A percentile compares a stretch with the other conserved stretches of the same genome.
Evolutionary conservation across 2,888 invertebrate genomes (phyloP).

Genomic region (Beris morrisii): DNA sequence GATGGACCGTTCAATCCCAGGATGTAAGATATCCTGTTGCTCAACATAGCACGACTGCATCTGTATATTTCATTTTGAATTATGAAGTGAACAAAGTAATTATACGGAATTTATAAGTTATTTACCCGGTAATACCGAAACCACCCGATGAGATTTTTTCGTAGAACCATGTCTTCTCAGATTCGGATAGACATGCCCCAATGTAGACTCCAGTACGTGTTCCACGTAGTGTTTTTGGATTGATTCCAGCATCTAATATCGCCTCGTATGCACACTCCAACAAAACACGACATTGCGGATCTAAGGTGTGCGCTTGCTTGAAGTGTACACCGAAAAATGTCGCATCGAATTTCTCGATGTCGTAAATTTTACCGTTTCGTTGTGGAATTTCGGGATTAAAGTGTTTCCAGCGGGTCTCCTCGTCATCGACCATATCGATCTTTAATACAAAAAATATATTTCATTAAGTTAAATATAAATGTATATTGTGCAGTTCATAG

Average conservation of each 20-base stretch:
- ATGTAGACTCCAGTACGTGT: conserved; percentile 73
- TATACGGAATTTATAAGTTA: background rate
- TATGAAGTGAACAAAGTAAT: too few relatives aligned
- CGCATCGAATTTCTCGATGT: conserved; percentile 74
- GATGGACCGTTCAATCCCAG: conserved; percentile 89
- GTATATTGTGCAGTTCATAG: too few relatives aligned
- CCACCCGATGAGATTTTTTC: conserved; percentile 64
- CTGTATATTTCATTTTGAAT: conserved; percentile 52
- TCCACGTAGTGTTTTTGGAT: conserved; percentile 68
- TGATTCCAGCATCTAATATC: conserved; percentile 72
- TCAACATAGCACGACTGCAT: conserved; percentile 88
- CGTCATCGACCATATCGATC: conserved; percentile 82
- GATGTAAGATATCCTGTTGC: conserved; percentile 87
- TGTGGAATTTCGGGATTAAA: conserved; percentile 75
- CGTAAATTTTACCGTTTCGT: conserved; percentile 70
- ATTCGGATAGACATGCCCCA: conserved; percentile 72
- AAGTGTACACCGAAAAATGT: conserved; percentile 75
- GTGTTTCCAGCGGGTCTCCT: conserved; percentile 74
- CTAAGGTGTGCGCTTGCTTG: conserved; percentile 75
- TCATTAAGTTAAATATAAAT: too few relatives aligned
- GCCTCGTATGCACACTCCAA: conserved; percentile 79
- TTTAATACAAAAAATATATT: conserved; percentile 46
- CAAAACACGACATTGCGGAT: conserved; percentile 76
- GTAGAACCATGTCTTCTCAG: conserved; percentile 70
- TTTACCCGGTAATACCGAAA: conserved; percentile 55